Evolutionary conservation across 2,888 invertebrate species (phyloP), one percentile per base, ranked within the genome.

Genomic region (Melangyna quadrimaculata): DNA sequence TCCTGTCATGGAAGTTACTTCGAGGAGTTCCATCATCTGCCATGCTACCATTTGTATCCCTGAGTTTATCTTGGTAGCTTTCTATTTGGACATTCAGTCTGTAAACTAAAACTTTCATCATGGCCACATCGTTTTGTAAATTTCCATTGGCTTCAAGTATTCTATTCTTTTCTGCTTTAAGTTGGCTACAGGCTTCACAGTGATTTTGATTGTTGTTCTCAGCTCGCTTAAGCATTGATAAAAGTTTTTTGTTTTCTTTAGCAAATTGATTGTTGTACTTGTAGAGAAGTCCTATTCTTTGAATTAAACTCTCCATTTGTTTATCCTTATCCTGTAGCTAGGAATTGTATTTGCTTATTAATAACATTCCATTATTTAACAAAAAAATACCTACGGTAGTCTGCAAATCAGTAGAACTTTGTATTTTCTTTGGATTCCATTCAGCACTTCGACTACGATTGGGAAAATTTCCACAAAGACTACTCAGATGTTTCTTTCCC

Each of bases 31-130:
- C 90, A 32, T 84, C 90, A 88, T 72, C 88, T 7, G 4, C 12
- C 78, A 67, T 43, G 55, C 22, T 87, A 61, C 14, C 4, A 24
- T 70, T 19, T 17, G 67, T 45, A 19, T 89, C 91, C n/a, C 94
- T 93, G 0, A 95, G 86, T 87, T 94, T 95, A 88, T 96, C 95
- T 91, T 97, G 97, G 89, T 96, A 96, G 2, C 94, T 93, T 82
- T 96, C 96, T 27, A 97, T 92, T 88, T 97, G 96, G 0, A 95
- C 94, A 90, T 97, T 97, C 27, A 97, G 90, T 70, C 96, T 95
- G 89, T 96, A 96, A 6, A 97, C 94, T 0, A 97, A 94, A 87
- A 95, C 96, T 91, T 97, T 97, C 79, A 97, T 91, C 90, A 96
- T 95, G 61, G 93, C 93, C 90, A 96, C 93, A 89, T 97, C 97